Conservation (phyloP, 2,113 vertebrate genomes). For the Hiodon alosoides region DNA sequence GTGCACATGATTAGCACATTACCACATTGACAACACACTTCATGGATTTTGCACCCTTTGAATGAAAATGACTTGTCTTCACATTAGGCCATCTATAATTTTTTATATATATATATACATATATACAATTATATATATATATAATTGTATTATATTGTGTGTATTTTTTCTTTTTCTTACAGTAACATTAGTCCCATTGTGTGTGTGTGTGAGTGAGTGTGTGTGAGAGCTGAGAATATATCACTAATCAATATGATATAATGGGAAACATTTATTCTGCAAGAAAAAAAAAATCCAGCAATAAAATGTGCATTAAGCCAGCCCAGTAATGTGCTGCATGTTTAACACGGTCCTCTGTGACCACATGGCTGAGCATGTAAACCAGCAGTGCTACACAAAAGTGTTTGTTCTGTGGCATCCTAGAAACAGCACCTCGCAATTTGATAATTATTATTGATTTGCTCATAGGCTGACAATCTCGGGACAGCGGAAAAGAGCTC, state of each 20-base stretch:
- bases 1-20: not conserved
- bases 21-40: not conserved
- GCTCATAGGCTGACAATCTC: constrained; percentile 83
- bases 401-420: constrained; percentile 46
- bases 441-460: constrained; percentile 98
- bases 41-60: too few species aligned
- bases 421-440: constrained; percentile 68
- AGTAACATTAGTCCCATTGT: constrained; percentile 21
- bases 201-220: constrained; percentile 26
- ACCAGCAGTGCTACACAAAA: constrained; percentile 49
- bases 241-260: constrained; percentile 20
- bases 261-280: constrained; percentile 13
- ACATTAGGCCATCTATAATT: not conserved
- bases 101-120: not conserved
- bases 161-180: not conserved
- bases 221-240: not conserved
- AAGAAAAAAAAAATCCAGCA: constrained; percentile 13
- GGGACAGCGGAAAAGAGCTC: constrained; percentile 65
- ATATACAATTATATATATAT: too few species aligned
- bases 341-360: constrained; percentile 47
- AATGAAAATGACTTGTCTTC: not conserved
- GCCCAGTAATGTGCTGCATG: constrained; percentile 25
- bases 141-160: not conserved
- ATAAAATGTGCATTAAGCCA: constrained; percentile 17
- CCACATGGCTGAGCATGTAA: constrained; percentile 63